Evolutionary conservation across 2,797 vertebrate genomes (phyloP), one percentile per base, ranked within the genome.

Genomic region (Bradypus variegatus): DNA sequence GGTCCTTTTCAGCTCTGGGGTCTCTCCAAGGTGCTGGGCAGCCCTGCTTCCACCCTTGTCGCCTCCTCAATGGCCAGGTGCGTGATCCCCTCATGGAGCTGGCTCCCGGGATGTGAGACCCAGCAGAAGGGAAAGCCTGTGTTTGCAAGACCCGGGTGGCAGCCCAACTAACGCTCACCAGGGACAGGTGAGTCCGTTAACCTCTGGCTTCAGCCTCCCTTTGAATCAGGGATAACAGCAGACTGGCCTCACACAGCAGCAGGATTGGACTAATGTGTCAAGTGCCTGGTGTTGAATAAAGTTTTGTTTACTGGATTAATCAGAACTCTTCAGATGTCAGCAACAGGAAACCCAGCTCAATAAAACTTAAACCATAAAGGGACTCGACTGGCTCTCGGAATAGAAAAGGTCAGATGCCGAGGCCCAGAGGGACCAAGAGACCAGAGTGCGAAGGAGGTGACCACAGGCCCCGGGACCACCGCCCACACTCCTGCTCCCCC

Each of bases 331-430:
- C 60, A 82, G 76, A 88, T 92, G 81, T 16, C 64, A 55, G 48
- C n/a, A 88, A 58, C 73, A 72, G 95, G 86, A 90, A 94, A 88
- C 77, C 29, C 64, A 90, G 67, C 31, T 69, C 65, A 64, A 33
- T 21, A 41, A 53, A 85, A 53, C 50, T 81, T 72, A n/a, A 82
- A 31, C 23, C 53, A 48, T 70, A 85, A 82, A 91, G 73, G 73
- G 64, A 85, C 50, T 86, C 90, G 90, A 62, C 55, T 45, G 82
- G 80, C 53, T 79, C 33, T 36, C 3, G 73, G 81, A 76, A 86
- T 50, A 72, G n/a, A 70, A 38, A 84, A 89, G 75, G 90, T 50
- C 50, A 88, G 76, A 38, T 9, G 55, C 75, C 79, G 48, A 27
- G 45, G 29, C 65, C 62, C 33, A 2, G 41, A 8, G 64, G 73